Evolutionary conservation across 2,797 vertebrate genomes (phyloP).

Genomic region (Myotis pilosus): DNA sequence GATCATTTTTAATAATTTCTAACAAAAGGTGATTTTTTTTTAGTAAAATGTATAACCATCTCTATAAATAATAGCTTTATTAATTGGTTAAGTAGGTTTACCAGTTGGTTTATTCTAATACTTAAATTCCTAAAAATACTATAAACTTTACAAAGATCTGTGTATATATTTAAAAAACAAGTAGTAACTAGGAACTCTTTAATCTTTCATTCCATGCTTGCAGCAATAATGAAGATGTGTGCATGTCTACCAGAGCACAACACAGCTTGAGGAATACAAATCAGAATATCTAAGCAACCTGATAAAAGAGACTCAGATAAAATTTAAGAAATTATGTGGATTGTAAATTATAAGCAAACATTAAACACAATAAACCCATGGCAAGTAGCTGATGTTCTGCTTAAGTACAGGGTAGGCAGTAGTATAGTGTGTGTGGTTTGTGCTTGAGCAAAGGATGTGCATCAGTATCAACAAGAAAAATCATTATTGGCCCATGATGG

Average conservation of each 20-base stretch:
- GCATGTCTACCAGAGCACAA: conserved; percentile 24
- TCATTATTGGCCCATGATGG: background rate
- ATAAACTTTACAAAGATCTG: background rate
- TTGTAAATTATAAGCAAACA: conserved; percentile 65
- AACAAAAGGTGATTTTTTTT: background rate
- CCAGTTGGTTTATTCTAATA: background rate
- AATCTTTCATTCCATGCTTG: conserved; percentile 57
- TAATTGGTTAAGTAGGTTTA: background rate
- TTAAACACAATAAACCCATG: conserved; percentile 33
- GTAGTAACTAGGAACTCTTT: conserved; percentile 40
- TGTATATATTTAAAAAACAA: background rate
- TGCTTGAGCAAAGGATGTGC: background rate
- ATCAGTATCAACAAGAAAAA: background rate
- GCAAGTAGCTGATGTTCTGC: background rate
- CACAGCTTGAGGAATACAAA: conserved; percentile 52
- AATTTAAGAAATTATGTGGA: conserved; percentile 60
- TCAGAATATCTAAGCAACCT: conserved; percentile 45
- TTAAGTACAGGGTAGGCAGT: background rate
- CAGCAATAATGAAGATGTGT: conserved; percentile 68
- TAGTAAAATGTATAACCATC: fast-evolving
- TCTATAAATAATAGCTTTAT: background rate
- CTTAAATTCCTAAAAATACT: background rate
- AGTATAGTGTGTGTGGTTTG: background rate
- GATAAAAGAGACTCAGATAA: conserved; percentile 55
- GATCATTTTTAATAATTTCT: background rate